A percentile compares a stretch with the other conserved stretches of the same genome.
These are phyloP conservation scores for Dugesia japonica DNA, from an alignment of 2,888 invertebrate species.

Conservation along the genomic window DNA sequence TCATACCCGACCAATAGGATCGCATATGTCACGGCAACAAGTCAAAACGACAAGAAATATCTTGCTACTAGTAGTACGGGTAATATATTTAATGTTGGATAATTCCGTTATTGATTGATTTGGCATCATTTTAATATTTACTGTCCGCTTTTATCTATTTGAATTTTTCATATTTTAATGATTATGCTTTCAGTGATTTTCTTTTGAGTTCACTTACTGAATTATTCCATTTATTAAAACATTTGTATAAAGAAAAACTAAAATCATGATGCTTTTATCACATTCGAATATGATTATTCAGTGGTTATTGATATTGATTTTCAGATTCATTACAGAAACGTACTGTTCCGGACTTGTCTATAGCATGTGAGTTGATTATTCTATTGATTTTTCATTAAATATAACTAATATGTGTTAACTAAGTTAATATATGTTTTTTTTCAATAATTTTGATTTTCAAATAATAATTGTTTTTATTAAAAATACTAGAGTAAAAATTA, in stretches of 20 bases:
- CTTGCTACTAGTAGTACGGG: background rate
- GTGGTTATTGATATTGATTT: background rate
- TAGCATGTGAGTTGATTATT: background rate
- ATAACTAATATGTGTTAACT: no score
- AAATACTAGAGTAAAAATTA: no score
- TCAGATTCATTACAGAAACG: background rate
- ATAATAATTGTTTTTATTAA: no score
- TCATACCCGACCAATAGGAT: background rate
- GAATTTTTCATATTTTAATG: background rate
- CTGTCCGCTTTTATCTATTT: background rate
- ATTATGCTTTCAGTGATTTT: background rate
- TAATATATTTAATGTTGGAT: background rate
- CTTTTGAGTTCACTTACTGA: background rate
- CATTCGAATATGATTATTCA: background rate
- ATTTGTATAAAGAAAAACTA: background rate
- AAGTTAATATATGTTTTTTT: no score
- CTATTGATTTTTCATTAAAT: no score
- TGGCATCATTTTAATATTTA: background rate
- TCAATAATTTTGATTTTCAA: no score
- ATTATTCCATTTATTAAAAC: background rate
- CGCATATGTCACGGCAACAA: constrained; percentile 3
- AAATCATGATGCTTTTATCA: background rate
- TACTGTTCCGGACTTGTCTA: constrained; percentile 7
- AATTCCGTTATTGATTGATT: constrained; percentile 5
- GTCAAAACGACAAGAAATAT: background rate